Evolutionary conservation across 1,140 invertebrate species (phyloP), one percentile per base, ranked within the genome.

Genomic region (Triops longicaudatus): DNA sequence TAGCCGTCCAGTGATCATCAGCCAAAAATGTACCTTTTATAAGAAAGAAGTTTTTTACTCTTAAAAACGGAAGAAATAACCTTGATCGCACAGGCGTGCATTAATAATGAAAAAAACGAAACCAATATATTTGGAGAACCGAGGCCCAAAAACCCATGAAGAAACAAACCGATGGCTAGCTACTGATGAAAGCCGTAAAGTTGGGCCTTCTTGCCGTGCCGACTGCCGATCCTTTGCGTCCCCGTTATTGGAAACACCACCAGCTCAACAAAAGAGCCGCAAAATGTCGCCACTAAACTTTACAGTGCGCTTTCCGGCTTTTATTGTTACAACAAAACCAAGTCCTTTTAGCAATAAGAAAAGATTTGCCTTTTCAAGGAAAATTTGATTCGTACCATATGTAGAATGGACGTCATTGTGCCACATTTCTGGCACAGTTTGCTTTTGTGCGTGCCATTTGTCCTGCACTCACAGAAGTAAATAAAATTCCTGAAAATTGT

Each of bases 261-360:
- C 14, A 73, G 27, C 73, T 41, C 73, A 73, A 73, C 37, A 27
- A 73, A 73, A 73, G n/a, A 22, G 50, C 22, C 22, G 17, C 50
- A n/a, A 63, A 63, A n/a, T 63, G 6, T 63, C 50, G n/a, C 50
- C 4, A n/a, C 22, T 12, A 73, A 73, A 73, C 27, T 17, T 41
- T 31, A 27, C 73, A 31, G 11, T 37, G 2, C 31, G 31, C 31
- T 37, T 37, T 37, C 31, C 2, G 31, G 31, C 31, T 37, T 37
- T 37, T 37, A 37, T 37, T 37, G 31, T 37, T 37, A 37, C 7
- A 37, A 7, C 31, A 7, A 37, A 37, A 37, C 31, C 31, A 37
- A 37, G 31, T 37, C 7, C 31, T 7, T 37, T 37, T 37, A 37
- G 31, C 31, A 37, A 37, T 37, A 37, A 37, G 2, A 7, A 37